These are phyloP conservation scores for Psettodes erumei DNA, from an alignment of 2,113 vertebrate species.

Conservation along the genomic window DNA sequence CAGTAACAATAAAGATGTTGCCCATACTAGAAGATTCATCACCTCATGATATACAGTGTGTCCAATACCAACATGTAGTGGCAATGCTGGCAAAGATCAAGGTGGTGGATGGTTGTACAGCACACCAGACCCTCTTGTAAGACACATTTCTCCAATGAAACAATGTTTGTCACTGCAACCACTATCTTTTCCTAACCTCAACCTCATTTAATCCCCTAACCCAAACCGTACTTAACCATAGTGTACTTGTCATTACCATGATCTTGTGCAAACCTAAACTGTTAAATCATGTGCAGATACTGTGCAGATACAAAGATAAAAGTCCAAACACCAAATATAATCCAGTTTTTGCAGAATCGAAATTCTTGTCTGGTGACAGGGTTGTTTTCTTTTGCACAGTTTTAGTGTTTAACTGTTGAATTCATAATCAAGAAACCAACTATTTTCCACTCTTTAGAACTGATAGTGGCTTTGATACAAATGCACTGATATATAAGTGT, in stretches of 20 bases:
- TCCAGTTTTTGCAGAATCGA: too few relatives aligned
- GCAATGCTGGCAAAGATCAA: background rate
- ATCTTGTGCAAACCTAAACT: too few relatives aligned
- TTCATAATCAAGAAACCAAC: background rate
- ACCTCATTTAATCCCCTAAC: background rate
- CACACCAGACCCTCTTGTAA: background rate
- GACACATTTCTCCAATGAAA: too few relatives aligned
- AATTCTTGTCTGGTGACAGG: too few relatives aligned
- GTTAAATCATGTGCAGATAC: too few relatives aligned
- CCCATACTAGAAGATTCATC: background rate
- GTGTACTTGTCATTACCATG: background rate
- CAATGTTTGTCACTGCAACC: background rate
- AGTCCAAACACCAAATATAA: too few relatives aligned
- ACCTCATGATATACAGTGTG: background rate
- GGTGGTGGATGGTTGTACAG: background rate
- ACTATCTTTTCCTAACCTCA: background rate
- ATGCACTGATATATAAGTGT: background rate
- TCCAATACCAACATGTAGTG: background rate
- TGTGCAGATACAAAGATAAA: too few relatives aligned
- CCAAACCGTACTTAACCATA: background rate
- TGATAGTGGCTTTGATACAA: background rate
- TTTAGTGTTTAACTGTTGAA: background rate
- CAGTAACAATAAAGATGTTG: too few relatives aligned
- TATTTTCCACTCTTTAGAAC: background rate
- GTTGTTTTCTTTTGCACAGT: background rate